Base-by-base conservation (phyloP, 1,140 invertebrate species). In the Dinoponera quadriceps region DNA sequence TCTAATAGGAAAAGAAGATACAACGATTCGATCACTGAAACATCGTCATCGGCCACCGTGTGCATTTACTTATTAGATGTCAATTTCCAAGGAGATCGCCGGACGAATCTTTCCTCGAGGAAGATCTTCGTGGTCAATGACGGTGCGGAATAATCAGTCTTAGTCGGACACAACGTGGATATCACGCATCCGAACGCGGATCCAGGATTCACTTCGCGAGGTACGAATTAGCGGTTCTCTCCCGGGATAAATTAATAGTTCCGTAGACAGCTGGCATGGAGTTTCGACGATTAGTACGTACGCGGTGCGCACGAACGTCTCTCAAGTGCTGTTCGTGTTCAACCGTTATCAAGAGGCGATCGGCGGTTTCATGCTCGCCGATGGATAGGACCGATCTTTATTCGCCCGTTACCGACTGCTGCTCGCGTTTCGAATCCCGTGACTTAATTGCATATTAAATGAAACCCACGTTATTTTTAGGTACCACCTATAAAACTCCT, bases 251-350 rank as follows among this genome's bases (percentile, higher is more conserved):
- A 81, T 84, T 81, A 78, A 84, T 80, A 84, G 75, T 81, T 78
- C 44, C 51, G 59, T 51, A 83, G 49, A 80, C 85, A 87, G 88
- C 89, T 90, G 91, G 88, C 87, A 88, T 78, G 78, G 85, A 87
- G 81, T 88, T 90, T 84, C 60, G 65, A 85, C 87, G 84, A 90
- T 91, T 91, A 83, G 77, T 88, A 90, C 83, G 78, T 69, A 83
- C 86, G 84, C 22, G 25, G 75, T 59, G 82, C 48, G 44, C 55
- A 63, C 66, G 77, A 72, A 82, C 68, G 71, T 74, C 63, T 72
- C 59, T 63, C 60, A 71, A 72, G 20, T 59, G 55, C 66, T 22
- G 60, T 82, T 85, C 78, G 77, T 82, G 69, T 55, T 63, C 9
- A 60, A 71, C 33, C 48, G 77, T 82, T 73, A 85, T 73, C 59